These are phyloP conservation scores for Asarcornis scutulata DNA, from an alignment of 2,113 vertebrate species.

Conservation along the genomic window DNA sequence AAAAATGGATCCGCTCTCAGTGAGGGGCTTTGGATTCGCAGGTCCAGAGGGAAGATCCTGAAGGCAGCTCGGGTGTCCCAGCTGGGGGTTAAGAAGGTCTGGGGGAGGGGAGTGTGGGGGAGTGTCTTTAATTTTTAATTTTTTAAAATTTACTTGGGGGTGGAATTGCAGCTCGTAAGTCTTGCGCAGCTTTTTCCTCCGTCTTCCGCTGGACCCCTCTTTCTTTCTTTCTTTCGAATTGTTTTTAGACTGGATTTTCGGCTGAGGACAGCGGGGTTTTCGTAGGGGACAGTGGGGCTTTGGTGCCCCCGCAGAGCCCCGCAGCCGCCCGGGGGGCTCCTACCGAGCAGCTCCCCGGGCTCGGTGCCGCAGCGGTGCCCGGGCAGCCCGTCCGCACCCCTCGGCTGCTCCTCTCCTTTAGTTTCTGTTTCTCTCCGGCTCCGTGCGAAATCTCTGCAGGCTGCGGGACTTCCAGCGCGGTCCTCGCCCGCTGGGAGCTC, in stretches of 20 bases:
- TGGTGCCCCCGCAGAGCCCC: neutral
- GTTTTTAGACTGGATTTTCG: neutral
- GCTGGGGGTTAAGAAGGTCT: constrained; percentile 51
- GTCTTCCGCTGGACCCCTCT: neutral
- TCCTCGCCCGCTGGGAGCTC: neutral
- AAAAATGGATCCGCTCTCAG: constrained; percentile 72
- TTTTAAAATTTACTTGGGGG: constrained; percentile 54
- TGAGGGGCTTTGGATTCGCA: constrained; percentile 41
- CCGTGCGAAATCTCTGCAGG: neutral
- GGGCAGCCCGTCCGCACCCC: neutral
- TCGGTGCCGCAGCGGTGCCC: neutral
- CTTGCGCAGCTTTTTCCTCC: constrained; percentile 16
- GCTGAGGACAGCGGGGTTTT: neutral
- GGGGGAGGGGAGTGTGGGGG: constrained; percentile 60
- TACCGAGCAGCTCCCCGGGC: neutral
- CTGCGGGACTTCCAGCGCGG: constrained; percentile 15
- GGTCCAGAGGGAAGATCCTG: constrained; percentile 44
- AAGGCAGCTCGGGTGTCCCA: constrained; percentile 48
- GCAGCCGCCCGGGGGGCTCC: neutral
- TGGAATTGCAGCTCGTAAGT: constrained; percentile 7
- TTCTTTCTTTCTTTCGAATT: neutral
- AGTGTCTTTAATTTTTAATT: constrained; percentile 68
- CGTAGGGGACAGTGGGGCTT: neutral
- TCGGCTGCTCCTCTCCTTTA: neutral
- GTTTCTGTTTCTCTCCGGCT: constrained; percentile 78